Conservation (phyloP, 2,797 vertebrate species). For the Esox lucius region DNA sequence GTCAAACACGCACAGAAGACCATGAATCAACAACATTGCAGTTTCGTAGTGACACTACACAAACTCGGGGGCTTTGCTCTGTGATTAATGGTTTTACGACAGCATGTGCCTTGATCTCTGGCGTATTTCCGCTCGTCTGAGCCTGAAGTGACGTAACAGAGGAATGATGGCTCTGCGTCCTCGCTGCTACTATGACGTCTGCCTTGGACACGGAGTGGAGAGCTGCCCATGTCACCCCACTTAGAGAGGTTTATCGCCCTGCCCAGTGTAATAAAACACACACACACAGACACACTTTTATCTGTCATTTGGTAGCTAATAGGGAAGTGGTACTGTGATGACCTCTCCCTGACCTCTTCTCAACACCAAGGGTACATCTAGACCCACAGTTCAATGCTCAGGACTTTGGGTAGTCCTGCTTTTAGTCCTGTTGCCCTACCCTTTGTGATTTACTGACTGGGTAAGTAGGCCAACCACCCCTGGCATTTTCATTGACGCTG, state of each 20-base stretch:
- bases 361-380: background rate
- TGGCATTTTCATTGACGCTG: constrained; percentile 7
- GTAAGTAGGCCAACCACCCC: background rate
- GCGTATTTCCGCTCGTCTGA: constrained; percentile 33
- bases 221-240: background rate
- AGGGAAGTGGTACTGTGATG: background rate
- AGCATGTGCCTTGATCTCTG: background rate
- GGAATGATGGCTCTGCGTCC: constrained; percentile 34
- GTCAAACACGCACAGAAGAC: background rate
- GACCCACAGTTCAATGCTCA: background rate
- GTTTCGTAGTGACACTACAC: constrained; percentile 40
- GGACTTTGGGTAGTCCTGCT: background rate
- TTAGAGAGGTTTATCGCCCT: background rate
- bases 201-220: constrained; percentile 18
- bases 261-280: background rate
- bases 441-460: background rate
- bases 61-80: constrained; percentile 25
- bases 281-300: background rate
- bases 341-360: background rate
- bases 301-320: background rate
- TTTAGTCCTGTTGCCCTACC: no score
- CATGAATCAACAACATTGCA: constrained; percentile 9
- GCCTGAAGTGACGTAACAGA: constrained; percentile 49
- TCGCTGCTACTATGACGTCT: constrained; percentile 56
- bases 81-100: constrained; percentile 5